A percentile compares a stretch with the other conserved stretches of the same genome.
These are phyloP conservation scores for Sylvilagus bachmani DNA, from an alignment of 2,113 vertebrate genomes.

Conservation along the genomic window DNA sequence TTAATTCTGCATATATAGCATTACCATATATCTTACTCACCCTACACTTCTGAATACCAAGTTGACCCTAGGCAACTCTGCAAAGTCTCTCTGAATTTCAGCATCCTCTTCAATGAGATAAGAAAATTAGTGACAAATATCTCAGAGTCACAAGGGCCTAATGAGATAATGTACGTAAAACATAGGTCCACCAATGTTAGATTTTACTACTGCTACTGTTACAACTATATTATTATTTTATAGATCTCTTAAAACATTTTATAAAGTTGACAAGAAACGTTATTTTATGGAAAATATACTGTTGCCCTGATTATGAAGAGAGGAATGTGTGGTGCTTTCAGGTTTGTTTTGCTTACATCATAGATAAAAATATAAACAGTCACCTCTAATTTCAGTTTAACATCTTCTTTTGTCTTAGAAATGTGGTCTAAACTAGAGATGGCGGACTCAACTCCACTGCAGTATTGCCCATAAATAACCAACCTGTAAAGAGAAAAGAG, in stretches of 20 bases:
- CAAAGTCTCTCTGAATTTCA: background rate
- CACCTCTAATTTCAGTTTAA: constrained; percentile 97
- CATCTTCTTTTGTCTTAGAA: constrained; percentile 97
- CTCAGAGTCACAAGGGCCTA: background rate
- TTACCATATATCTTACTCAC: background rate
- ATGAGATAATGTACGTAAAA: background rate
- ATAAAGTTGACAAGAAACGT: background rate
- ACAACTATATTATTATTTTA: background rate
- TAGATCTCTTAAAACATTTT: background rate
- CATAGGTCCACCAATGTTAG: background rate
- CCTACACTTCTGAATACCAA: background rate
- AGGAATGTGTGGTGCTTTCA: background rate
- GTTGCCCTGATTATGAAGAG: background rate
- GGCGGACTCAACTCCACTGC: constrained; percentile 96
- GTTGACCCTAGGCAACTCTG: background rate
- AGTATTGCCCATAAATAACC: constrained; percentile 98
- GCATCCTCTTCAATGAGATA: background rate
- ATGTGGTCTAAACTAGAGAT: constrained; percentile 95
- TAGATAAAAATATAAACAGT: constrained; percentile 44
- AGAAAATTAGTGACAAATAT: background rate
- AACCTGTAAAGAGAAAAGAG: constrained; percentile 88
- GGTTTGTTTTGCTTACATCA: background rate
- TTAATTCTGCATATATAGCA: background rate
- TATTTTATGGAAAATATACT: background rate
- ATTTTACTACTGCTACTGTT: background rate